A percentile compares a stretch with the other conserved stretches of the same genome.
phyloP scores from a whole-genome alignment of 2,888 invertebrate genomes.

The Synanthedon tipuliformis region DNA sequence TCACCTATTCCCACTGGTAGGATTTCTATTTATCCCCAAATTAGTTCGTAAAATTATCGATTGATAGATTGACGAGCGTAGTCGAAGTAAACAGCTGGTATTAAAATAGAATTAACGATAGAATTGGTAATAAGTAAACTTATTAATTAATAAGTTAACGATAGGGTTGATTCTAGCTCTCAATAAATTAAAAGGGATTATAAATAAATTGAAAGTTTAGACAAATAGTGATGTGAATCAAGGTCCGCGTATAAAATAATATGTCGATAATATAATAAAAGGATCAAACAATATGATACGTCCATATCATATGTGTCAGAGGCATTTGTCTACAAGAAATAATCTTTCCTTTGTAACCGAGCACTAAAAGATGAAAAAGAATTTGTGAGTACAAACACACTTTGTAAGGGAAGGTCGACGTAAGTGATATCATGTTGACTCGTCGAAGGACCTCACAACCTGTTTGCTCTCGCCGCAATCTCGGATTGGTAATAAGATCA shows the following conservation, averaged over 20 bases:
- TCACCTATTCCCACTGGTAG: too few species aligned
- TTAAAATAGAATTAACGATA: too few species aligned
- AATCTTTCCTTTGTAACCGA: conserved; percentile 23
- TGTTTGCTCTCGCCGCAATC: conserved; percentile 61
- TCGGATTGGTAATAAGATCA: conserved; percentile 67
- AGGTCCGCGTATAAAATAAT: too few species aligned
- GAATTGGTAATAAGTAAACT: too few species aligned
- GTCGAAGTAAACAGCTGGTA: too few species aligned
- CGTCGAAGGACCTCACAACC: conserved; percentile 37
- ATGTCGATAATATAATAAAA: not conserved
- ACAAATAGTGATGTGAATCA: not conserved
- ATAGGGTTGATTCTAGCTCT: too few species aligned
- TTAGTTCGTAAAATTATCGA: too few species aligned
- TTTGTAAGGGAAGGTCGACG: conserved; percentile 40
- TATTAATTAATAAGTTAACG: too few species aligned
- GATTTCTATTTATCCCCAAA: too few species aligned
- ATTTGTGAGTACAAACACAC: conserved; percentile 51
- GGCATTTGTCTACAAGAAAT: not conserved
- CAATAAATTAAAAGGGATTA: too few species aligned
- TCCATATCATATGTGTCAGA: not conserved
- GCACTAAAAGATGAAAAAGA: conserved; percentile 39
- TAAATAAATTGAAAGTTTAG: not conserved
- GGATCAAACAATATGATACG: not conserved
- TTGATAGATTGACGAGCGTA: too few species aligned
- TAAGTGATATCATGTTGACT: conserved; percentile 64